These are phyloP conservation scores for Apamea monoglypha DNA, from an alignment of 2,888 invertebrate genomes.

Conservation along the genomic window DNA sequence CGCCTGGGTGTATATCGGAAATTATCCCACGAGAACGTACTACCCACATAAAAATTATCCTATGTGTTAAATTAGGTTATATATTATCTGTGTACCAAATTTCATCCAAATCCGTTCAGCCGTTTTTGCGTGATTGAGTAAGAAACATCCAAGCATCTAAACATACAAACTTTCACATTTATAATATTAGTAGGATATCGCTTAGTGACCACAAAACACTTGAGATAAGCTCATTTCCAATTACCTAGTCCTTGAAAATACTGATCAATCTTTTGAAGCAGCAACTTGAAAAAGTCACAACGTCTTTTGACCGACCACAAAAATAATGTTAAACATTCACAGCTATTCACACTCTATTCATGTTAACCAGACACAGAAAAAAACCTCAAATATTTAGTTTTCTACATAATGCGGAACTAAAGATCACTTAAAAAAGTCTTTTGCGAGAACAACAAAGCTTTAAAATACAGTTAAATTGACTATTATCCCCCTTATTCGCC, in stretches of 20 bases:
- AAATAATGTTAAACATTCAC: constrained; percentile 8
- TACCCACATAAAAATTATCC: too few species aligned
- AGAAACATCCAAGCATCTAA: too few species aligned
- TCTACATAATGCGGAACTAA: background rate
- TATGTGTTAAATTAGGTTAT: too few species aligned
- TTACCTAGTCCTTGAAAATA: background rate
- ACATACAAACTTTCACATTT: too few species aligned
- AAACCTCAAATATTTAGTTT: constrained; percentile 12
- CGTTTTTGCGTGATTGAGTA: too few species aligned
- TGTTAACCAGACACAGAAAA: constrained; percentile 1
- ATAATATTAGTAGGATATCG: background rate
- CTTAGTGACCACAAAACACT: background rate
- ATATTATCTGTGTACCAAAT: too few species aligned
- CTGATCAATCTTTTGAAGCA: background rate
- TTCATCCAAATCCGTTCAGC: too few species aligned
- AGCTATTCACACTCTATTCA: background rate
- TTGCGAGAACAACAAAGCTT: constrained; percentile 1
- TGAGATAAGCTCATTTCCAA: background rate
- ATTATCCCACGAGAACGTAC: too few species aligned
- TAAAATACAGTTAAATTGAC: background rate
- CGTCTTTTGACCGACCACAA: background rate
- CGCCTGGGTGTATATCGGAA: too few species aligned
- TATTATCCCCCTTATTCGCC: background rate
- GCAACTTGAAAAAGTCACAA: background rate
- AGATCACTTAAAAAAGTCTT: background rate